phyloP scores from a whole-genome alignment of 2,888 invertebrate genomes.

The Thera britannica region DNA sequence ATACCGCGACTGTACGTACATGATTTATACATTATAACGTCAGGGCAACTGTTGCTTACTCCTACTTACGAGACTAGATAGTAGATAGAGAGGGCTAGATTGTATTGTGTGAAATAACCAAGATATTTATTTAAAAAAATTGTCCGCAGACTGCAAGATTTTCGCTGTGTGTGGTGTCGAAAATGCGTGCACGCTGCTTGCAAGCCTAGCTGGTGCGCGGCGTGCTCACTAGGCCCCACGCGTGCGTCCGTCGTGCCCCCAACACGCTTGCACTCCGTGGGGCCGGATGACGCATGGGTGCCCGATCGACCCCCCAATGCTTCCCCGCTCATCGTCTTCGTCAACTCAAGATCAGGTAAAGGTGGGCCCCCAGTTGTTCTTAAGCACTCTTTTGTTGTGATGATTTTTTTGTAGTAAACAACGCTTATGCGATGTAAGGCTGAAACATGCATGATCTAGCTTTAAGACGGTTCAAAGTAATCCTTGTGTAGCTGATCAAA shows the following conservation, averaged over 20 bases:
- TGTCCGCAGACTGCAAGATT: slow-evolving; percentile 92
- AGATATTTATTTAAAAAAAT: background rate
- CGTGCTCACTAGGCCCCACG: slow-evolving; percentile 94
- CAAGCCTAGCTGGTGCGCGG: slow-evolving; percentile 90
- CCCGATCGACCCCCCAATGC: slow-evolving; percentile 92
- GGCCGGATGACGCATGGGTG: slow-evolving; percentile 96
- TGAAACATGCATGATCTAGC: no score
- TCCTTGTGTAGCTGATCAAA: no score
- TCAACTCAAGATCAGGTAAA: slow-evolving; percentile 96
- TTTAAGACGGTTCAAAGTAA: no score
- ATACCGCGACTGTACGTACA: no score
- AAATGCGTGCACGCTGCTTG: slow-evolving; percentile 96
- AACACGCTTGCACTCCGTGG: slow-evolving; percentile 95
- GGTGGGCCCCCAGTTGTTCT: background rate
- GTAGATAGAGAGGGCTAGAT: no score
- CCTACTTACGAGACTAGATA: no score
- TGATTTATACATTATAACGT: no score
- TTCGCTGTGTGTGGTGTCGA: slow-evolving; percentile 98
- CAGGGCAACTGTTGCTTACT: no score
- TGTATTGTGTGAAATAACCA: no score
- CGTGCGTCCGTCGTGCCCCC: slow-evolving; percentile 97
- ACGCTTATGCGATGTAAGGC: background rate
- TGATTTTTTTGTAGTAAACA: background rate
- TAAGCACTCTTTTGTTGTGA: background rate
- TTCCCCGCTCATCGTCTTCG: slow-evolving; percentile 97